phyloP scores from a whole-genome alignment of 2,888 invertebrate species.

The Diploptera punctata region DNA sequence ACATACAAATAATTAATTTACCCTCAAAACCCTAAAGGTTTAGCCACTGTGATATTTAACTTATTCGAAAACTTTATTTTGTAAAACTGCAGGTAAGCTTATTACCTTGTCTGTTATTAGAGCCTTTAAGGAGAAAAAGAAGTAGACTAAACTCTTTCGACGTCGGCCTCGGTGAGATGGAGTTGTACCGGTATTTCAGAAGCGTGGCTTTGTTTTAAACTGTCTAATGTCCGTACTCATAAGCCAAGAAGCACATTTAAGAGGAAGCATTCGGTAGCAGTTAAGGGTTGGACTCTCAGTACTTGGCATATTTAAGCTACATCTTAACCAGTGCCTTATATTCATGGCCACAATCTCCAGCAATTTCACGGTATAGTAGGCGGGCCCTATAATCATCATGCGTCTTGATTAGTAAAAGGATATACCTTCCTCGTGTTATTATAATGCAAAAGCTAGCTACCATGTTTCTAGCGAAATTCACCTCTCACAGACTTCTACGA shows the following conservation, averaged over 20 bases:
- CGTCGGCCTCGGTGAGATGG: too few species aligned
- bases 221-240: neutral
- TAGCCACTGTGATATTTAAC: too few species aligned
- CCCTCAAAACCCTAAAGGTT: too few species aligned
- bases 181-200: too few species aligned
- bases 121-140: too few species aligned
- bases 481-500: too few species aligned
- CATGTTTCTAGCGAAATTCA: too few species aligned
- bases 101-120: too few species aligned
- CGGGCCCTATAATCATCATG: constrained; percentile 56
- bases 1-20: too few species aligned
- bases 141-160: too few species aligned
- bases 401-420: constrained; percentile 53
- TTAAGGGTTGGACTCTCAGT: neutral
- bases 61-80: too few species aligned
- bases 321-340: constrained; percentile 15
- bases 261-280: neutral
- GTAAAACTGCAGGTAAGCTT: too few species aligned
- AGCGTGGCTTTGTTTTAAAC: neutral
- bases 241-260: neutral
- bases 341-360: constrained; percentile 34
- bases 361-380: constrained; percentile 38
- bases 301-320: neutral
- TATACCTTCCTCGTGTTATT: constrained; percentile 28
- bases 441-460: constrained; percentile 4